Conservation (phyloP, 2,113 vertebrate species). For the Myanophis thanlyinensis region DNA sequence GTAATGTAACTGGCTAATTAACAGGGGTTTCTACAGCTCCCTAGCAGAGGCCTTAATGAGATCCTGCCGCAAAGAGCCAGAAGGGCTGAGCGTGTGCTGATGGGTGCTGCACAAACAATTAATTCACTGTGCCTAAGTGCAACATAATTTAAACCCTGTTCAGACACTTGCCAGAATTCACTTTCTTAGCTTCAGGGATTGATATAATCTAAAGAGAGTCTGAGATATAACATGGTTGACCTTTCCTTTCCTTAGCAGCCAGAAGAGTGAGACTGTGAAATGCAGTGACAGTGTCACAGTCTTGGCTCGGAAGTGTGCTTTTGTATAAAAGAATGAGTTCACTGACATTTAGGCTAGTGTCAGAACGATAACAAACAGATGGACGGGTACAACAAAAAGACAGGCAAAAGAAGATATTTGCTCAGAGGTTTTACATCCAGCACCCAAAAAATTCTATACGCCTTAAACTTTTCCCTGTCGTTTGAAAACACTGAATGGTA, state of each 20-base stretch:
- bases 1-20: not conserved
- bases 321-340: not conserved
- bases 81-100: not conserved
- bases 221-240: not conserved
- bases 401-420: no score
- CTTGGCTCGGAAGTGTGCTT: not conserved
- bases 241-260: conserved; percentile 3
- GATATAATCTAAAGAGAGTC: not conserved
- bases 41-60: not conserved
- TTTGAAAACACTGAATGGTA: not conserved
- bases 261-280: not conserved
- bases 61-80: not conserved
- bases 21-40: not conserved
- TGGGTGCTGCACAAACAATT: not conserved
- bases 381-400: not conserved
- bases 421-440: not conserved
- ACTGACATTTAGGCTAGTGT: not conserved
- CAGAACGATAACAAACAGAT: no score
- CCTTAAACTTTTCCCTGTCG: not conserved
- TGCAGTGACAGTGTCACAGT: not conserved
- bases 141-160: not conserved
- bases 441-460: not conserved
- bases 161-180: not conserved
- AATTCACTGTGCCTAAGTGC: not conserved
- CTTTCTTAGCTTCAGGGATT: not conserved